Evolutionary conservation across 2,888 invertebrate genomes (phyloP), one percentile per base, ranked within the genome.

Genomic region (Xylocampa areola): DNA sequence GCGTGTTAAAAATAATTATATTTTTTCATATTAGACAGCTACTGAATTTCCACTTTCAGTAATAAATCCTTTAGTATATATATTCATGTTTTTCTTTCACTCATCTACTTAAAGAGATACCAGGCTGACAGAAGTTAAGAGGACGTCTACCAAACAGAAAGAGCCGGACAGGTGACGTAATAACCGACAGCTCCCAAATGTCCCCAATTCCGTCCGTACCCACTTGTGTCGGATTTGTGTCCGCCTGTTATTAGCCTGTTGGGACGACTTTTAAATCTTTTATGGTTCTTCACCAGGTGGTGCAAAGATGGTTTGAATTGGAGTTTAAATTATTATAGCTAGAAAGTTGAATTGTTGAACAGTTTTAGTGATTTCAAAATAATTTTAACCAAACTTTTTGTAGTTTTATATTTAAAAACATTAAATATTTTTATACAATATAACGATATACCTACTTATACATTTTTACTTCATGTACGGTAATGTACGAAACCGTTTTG

Each of bases 241-340:
- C 45, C 70, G 55, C 37, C 43, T 43, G 64, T 69, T 63, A 69
- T 69, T 69, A 66, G 49, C 55, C 49, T 47, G 70, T 55, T 29
- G 70, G 65, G 69, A 66, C 63, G 70, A 63, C 65, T 69, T 66
- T 63, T 63, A 69, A 66, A 69, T 66, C 50, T 54, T 54, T 55
- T 47, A 69, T 36, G 30, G 45, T 7, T 16, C 40, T 17, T 40
- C 29, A 63, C 35, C 70, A 63, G 55, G 49, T 63, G 64, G 27
- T 21, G 32, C 29, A 41, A 7, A 32, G 23, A 32, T n/a, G 6
- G 54, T 49, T 50, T 54, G 27, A n/a, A 49, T 50, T 33, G 40
- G 7, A 49, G 37, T 41, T 43, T 37, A 25, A 51, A 44, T 44
- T 32, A 44, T 44, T 32, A 36, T 11, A 51, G 37, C 29, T 29